Evolutionary conservation across 1,140 invertebrate genomes (phyloP), one percentile per base, ranked within the genome.

Genomic region (Cydia splendana): DNA sequence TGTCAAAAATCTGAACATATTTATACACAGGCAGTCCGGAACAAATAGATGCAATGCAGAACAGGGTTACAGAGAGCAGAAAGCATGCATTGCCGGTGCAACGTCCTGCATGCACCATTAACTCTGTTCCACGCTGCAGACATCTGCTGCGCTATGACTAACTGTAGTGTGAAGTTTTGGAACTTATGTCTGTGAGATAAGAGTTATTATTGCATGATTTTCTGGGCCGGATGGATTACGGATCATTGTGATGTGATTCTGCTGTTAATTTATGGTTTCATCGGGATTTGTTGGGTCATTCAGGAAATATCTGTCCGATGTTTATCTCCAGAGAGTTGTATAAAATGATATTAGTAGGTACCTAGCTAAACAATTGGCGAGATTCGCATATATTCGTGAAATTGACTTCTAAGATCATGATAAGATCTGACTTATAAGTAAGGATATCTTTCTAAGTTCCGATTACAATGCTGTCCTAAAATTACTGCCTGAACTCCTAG

Each of bases 101-200:
- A 88, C 78, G 88, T 82, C 79, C 88, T 86, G 82, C 84, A 91
- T 82, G 89, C 89, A 88, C 88, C 87, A 91, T 87, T 91, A 85
- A 91, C 80, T 88, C 78, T 85, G 84, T 84, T 87, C 84, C 86
- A 86, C 84, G 81, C 81, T 81, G 81, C 82, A 83, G 80, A 81
- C 78, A 78, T 78, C 65, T 75, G 75, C 65, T 24, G 30, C 10
- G 20, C 13, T 12, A 48, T 48, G 45, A 48, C 12, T 48, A 48
- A 48, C 2, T 48, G 10, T 48, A 48, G 3, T 48, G 45, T 48
- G 12, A 1, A 48, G 13, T 48, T 62, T 24, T 62, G 57, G 20
- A 12, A 2, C 57, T 24, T 62, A 24, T 24, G 15, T 24, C 18
- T 62, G 9, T 10, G 57, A n/a, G 57, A 62, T 20, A 24, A 62